Evolutionary conservation across 2,797 vertebrate genomes (phyloP).

Genomic region (Lemur catta): DNA sequence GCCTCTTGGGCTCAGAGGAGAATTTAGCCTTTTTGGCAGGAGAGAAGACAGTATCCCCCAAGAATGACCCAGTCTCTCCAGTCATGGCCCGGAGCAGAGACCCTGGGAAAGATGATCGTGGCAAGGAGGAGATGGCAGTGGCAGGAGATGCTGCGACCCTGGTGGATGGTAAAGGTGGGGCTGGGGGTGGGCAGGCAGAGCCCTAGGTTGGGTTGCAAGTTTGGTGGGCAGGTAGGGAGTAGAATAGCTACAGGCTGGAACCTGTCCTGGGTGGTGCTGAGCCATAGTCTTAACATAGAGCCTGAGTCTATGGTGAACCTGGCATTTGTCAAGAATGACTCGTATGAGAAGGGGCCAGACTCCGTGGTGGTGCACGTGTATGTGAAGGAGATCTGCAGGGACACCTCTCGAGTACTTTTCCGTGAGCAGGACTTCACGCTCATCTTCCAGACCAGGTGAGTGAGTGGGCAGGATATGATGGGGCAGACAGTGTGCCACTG

Average conservation of each 20-base stretch:
- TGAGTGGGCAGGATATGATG: neutral
- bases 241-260: neutral
- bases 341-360: constrained; percentile 97
- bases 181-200: neutral
- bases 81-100: constrained; percentile 61
- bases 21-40: constrained; percentile 66
- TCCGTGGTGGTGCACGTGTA: constrained; percentile 98
- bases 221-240: neutral
- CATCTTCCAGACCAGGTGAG: constrained; percentile 96
- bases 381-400: constrained; percentile 93
- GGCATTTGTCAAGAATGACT: constrained; percentile 94
- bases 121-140: constrained; percentile 89
- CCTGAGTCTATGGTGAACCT: constrained; percentile 94
- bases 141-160: constrained; percentile 84
- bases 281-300: constrained; percentile 76
- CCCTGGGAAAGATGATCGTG: constrained; percentile 86
- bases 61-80: constrained; percentile 52
- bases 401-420: constrained; percentile 93
- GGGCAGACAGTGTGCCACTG: neutral
- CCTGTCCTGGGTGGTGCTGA: neutral
- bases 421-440: constrained; percentile 98
- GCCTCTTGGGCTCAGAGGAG: constrained; percentile 76
- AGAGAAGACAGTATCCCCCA: constrained; percentile 71
- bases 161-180: constrained; percentile 87
- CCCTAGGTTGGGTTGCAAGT: neutral